These are phyloP conservation scores for Kryptolebias ocellatus DNA, from an alignment of 2,797 vertebrate species.

Conservation along the genomic window DNA sequence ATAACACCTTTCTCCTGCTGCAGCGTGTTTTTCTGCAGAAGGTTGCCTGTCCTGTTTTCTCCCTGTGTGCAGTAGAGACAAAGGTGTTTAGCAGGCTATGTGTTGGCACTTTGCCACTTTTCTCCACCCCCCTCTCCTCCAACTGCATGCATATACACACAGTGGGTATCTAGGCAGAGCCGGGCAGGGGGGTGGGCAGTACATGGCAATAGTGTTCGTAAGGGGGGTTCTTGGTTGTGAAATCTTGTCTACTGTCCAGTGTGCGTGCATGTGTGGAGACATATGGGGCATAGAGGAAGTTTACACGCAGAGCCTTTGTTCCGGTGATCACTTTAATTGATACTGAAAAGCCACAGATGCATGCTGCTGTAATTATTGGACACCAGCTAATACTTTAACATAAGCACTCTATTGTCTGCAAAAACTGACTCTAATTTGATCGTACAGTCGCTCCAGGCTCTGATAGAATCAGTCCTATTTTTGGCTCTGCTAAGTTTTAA, in stretches of 20 bases:
- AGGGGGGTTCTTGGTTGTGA: conserved; percentile 37
- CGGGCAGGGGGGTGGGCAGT: conserved; percentile 58
- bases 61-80: conserved; percentile 71
- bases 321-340: conserved; percentile 74
- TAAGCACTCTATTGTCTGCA: conserved; percentile 62
- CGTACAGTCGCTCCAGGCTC: conserved; percentile 59
- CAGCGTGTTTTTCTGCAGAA: conserved; percentile 50
- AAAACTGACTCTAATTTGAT: conserved; percentile 69
- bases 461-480: conserved; percentile 68
- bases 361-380: conserved; percentile 61
- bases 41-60: conserved; percentile 65
- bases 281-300: conserved; percentile 45
- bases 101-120: conserved; percentile 79
- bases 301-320: conserved; percentile 64
- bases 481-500: conserved; percentile 66
- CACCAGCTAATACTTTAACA: conserved; percentile 68
- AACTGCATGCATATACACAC: conserved; percentile 47
- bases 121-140: conserved; percentile 48
- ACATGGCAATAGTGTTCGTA: conserved; percentile 6
- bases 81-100: conserved; percentile 78
- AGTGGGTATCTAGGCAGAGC: conserved; percentile 67
- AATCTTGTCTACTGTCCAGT: conserved; percentile 56
- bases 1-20: conserved; percentile 38
- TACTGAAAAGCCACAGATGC: conserved; percentile 72
- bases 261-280: conserved; percentile 36